Evolutionary conservation across 2,888 invertebrate genomes (phyloP), one percentile per base, ranked within the genome.

Genomic region (Oscheius sp.): DNA sequence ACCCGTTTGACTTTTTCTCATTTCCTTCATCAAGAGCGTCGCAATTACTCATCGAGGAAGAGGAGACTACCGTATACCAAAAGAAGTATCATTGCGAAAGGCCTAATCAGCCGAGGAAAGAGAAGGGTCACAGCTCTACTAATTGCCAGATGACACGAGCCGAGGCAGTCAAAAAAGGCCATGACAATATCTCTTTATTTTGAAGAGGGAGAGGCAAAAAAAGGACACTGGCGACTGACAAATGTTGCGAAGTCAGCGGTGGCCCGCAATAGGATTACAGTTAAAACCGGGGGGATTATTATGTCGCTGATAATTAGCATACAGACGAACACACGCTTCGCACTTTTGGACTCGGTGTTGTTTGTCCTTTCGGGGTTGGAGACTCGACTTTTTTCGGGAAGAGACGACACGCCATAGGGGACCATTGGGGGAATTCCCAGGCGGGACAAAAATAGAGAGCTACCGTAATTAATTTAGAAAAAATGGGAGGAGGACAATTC

Each of bases 21-120:
- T 71, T 71, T 71, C 61, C 71, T 56, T 46, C 63, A 71, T 61
- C 71, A 56, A 71, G 71, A 61, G 71, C 61, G 41, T 49, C 29
- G 49, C 71, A 71, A 71, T 71, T 71, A 71, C 71, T 71, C 71
- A 71, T 71, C 35, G 45, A 35, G 9, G 35, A 35, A 9, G 9
- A 9, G 35, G 35, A 35, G 25, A 25, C 66, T 66, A 66, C 66
- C 66, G 66, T 66, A 66, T 2, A 16, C 66, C 49, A n/a, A 16
- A 63, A 35, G 66, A 66, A 66, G 66, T 66, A 66, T 66, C 66
- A 49, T 66, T 66, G 49, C 66, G 66, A 66, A 66, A 66, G 29
- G 66, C 66, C 66, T 66, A 66, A 66, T 66, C 66, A 66, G 66
- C 66, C 29, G 29, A 9, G n/a, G n/a, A n/a, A n/a, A n/a, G 35